These are phyloP conservation scores for Catocala fraxini DNA, from an alignment of 2,888 invertebrate species.

Conservation along the genomic window DNA sequence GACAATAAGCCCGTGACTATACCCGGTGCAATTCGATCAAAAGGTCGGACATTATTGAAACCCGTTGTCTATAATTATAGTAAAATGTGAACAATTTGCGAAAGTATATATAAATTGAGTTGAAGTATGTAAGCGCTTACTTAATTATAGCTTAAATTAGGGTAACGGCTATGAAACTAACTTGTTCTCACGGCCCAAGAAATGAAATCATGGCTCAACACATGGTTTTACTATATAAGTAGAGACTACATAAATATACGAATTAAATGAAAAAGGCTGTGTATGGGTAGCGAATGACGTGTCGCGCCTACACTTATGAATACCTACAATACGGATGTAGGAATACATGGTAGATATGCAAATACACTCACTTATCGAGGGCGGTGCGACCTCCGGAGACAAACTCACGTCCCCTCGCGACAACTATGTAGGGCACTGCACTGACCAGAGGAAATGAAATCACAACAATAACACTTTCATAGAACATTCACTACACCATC, in stretches of 20 bases:
- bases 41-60: background rate
- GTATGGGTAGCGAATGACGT: conserved; percentile 75
- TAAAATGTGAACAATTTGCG: background rate
- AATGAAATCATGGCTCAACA: conserved; percentile 16
- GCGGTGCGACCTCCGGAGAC: conserved; percentile 74
- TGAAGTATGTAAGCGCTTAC: conserved; percentile 22
- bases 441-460: conserved; percentile 77
- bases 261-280: conserved; percentile 63
- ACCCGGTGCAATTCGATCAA: too few relatives aligned
- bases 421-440: conserved; percentile 79
- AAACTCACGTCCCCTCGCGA: conserved; percentile 71
- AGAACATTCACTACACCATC: conserved; percentile 74
- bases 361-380: conserved; percentile 81
- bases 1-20: too few relatives aligned
- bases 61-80: background rate
- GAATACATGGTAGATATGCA: conserved; percentile 69
- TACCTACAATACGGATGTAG: conserved; percentile 73
- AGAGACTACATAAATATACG: conserved; percentile 18
- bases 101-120: background rate
- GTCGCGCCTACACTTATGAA: conserved; percentile 76
- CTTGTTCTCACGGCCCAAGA: conserved; percentile 28
- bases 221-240: conserved; percentile 13
- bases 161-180: conserved; percentile 31
- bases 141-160: conserved; percentile 38
- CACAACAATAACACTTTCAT: conserved; percentile 81